Percentiles rank a stretch among this genome's conserved stretches.
Conservation (phyloP, 2,797 vertebrate genomes). For the Heliangelus exortis region DNA sequence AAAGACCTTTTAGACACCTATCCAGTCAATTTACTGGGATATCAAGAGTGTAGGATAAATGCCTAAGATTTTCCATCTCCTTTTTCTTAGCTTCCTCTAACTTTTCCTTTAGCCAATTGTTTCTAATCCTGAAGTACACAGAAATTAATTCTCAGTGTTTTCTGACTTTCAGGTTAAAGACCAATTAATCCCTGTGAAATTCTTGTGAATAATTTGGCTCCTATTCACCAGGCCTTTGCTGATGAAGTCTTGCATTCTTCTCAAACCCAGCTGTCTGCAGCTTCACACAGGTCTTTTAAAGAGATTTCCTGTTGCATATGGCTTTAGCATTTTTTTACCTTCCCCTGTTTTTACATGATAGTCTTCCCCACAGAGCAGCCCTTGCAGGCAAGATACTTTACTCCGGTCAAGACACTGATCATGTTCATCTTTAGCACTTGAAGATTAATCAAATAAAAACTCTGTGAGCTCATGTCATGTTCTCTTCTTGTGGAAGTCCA, state of each 20-base stretch:
- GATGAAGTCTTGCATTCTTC: neutral
- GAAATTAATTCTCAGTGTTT: conserved; percentile 40
- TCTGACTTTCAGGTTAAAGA: conserved; percentile 17
- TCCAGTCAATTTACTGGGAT: neutral
- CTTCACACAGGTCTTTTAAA: neutral
- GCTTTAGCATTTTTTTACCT: neutral
- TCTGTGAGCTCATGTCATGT: neutral
- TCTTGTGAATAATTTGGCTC: conserved; percentile 31
- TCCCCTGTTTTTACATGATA: neutral
- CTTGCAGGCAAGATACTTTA: neutral
- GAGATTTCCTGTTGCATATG: neutral
- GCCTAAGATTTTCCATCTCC: neutral
- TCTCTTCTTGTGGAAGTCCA: neutral
- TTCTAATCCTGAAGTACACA: conserved; percentile 19
- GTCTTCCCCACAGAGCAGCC: neutral
- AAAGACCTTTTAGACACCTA: neutral
- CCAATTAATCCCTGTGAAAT: conserved; percentile 22
- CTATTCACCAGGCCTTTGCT: neutral
- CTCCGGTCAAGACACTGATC: neutral
- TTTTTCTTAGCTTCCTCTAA: neutral
- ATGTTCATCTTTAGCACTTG: neutral
- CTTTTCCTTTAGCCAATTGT: neutral
- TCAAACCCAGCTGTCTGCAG: neutral
- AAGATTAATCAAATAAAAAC: conserved; percentile 20
- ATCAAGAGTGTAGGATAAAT: neutral